These are phyloP conservation scores for Noturus placidus DNA, from an alignment of 2,113 vertebrate species.

Conservation along the genomic window DNA sequence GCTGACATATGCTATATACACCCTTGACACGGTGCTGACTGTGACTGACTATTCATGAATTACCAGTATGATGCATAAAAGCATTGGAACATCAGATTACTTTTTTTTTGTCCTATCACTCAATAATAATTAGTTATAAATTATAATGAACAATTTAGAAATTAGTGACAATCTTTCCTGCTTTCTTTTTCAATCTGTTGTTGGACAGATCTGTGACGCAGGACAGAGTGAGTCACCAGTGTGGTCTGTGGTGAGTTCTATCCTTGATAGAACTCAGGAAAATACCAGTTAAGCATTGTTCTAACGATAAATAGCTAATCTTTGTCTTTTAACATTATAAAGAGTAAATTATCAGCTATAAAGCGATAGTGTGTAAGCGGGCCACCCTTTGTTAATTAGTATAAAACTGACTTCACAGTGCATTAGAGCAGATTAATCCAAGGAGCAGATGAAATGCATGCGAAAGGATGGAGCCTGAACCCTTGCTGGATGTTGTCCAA, in stretches of 20 bases:
- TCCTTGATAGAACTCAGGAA: not conserved
- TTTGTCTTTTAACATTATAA: conserved; percentile 1
- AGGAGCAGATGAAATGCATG: not conserved
- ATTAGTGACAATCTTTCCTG: not conserved
- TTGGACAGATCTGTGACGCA: not conserved
- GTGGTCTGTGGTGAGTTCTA: not conserved
- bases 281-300: not conserved
- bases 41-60: too few relatives aligned
- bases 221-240: not conserved
- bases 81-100: too few relatives aligned
- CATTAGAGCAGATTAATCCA: conserved; percentile 59
- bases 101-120: not conserved
- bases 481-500: conserved; percentile 44
- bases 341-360: not conserved
- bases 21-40: too few relatives aligned
- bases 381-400: conserved; percentile 44
- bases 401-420: conserved; percentile 66
- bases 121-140: too few relatives aligned
- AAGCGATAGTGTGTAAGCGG: not conserved
- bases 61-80: too few relatives aligned
- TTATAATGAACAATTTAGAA: too few relatives aligned
- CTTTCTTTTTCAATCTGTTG: not conserved
- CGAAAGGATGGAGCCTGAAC: conserved; percentile 53
- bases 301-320: not conserved
- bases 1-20: not conserved